phyloP scores from a whole-genome alignment of 2,113 vertebrate species.

The Entomyzon cyanotis region DNA sequence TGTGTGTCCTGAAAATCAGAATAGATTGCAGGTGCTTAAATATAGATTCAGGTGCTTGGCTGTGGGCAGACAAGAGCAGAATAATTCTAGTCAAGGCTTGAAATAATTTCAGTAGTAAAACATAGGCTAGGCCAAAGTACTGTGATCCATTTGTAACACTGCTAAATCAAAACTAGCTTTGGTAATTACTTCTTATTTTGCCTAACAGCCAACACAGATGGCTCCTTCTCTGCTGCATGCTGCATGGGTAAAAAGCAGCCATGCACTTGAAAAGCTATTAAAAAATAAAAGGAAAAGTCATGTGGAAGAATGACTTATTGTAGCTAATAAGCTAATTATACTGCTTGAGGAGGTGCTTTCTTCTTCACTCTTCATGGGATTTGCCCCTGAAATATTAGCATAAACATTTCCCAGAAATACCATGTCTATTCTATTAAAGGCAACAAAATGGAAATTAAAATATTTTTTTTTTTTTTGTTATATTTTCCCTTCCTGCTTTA shows the following conservation, averaged over 20 bases:
- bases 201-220: background rate
- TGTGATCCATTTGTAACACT: background rate
- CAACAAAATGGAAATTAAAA: background rate
- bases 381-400: background rate
- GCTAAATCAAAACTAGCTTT: constrained; percentile 18
- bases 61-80: background rate
- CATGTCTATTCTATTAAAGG: background rate
- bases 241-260: background rate
- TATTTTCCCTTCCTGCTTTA: background rate
- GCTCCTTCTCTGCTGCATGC: background rate
- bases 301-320: background rate
- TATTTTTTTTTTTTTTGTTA: background rate
- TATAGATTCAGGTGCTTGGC: background rate
- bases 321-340: background rate
- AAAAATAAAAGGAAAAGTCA: constrained; percentile 1
- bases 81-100: background rate
- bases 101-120: constrained; percentile 5
- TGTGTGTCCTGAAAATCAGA: constrained; percentile 19
- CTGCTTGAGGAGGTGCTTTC: background rate
- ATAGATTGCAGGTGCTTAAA: constrained; percentile 28
- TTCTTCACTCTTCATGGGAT: background rate
- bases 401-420: constrained; percentile 27
- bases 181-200: constrained; percentile 17
- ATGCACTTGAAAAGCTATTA: constrained; percentile 21
- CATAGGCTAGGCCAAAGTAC: background rate